These are phyloP conservation scores for Papilio elwesi DNA, from an alignment of 2,888 invertebrate genomes.

Conservation along the genomic window DNA sequence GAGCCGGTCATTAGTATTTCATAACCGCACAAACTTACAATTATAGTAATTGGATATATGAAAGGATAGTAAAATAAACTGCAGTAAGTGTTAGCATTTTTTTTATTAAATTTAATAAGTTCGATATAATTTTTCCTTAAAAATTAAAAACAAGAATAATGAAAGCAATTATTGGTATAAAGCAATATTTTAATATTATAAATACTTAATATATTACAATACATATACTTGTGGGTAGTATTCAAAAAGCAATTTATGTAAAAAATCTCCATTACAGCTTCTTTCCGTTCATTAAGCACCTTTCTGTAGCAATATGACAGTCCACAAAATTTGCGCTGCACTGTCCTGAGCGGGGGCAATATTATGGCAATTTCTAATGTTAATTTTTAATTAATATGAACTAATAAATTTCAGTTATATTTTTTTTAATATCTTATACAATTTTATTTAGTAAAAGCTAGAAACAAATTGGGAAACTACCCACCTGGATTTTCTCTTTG, in stretches of 20 bases:
- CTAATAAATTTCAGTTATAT: neutral
- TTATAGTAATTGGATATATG: neutral
- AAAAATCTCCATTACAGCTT: neutral
- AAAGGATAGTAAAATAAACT: conserved; percentile 9
- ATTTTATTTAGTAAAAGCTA: neutral
- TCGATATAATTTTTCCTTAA: neutral
- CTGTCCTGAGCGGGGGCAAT: conserved; percentile 9
- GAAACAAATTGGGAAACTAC: conserved; percentile 45
- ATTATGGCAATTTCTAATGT: conserved; percentile 4
- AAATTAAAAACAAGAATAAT: neutral
- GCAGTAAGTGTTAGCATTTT: neutral
- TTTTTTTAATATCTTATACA: neutral
- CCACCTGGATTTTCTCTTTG: conserved; percentile 78
- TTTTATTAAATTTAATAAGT: neutral
- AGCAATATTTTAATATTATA: neutral
- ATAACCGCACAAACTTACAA: neutral
- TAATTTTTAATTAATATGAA: neutral
- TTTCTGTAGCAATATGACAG: neutral
- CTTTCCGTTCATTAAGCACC: neutral
- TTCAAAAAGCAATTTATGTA: neutral
- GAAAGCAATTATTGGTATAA: neutral
- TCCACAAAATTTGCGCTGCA: conserved; percentile 5
- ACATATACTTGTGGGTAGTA: neutral
- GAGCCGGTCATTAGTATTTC: too few relatives aligned
- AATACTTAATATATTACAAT: conserved; percentile 11